Evolutionary conservation across 2,113 vertebrate genomes (phyloP).

Genomic region (Synchiropus splendidus): DNA sequence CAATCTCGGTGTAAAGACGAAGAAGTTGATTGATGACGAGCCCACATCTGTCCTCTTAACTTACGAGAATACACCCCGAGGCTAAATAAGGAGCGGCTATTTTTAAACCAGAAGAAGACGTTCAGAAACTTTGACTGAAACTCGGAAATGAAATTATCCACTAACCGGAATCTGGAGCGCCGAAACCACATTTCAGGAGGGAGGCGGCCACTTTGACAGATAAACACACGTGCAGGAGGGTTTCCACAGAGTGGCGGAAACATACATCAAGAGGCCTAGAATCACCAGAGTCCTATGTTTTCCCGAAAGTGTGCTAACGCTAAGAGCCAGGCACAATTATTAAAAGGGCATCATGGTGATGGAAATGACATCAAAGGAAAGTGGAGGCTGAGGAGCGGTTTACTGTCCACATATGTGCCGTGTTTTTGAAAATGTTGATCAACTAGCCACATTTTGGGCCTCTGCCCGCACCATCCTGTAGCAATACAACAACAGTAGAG

Average conservation of each 20-base stretch:
- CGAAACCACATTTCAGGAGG: constrained; percentile 40
- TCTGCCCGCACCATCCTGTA: too few relatives aligned
- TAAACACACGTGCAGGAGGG: constrained; percentile 11
- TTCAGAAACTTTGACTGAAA: constrained; percentile 46
- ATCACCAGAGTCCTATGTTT: too few relatives aligned
- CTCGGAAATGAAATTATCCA: constrained; percentile 33
- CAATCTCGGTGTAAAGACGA: too few relatives aligned
- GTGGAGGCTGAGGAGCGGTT: too few relatives aligned
- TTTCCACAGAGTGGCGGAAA: too few relatives aligned
- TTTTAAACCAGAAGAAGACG: constrained; percentile 27
- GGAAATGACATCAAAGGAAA: constrained; percentile 15
- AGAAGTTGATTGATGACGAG: constrained; percentile 20
- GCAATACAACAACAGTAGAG: too few relatives aligned
- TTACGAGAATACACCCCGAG: constrained; percentile 41
- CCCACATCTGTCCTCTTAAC: constrained; percentile 28
- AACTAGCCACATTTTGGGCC: too few relatives aligned
- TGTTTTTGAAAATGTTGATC: too few relatives aligned
- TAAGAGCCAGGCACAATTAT: too few relatives aligned
- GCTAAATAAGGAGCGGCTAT: constrained; percentile 29
- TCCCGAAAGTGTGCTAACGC: too few relatives aligned
- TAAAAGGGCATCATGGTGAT: neutral
- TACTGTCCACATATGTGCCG: too few relatives aligned
- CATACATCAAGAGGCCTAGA: too few relatives aligned
- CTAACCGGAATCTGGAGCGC: constrained; percentile 36
- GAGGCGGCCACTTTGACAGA: constrained; percentile 2